Evolutionary conservation across 2,113 vertebrate species (phyloP).

Genomic region (Capra hircus): DNA sequence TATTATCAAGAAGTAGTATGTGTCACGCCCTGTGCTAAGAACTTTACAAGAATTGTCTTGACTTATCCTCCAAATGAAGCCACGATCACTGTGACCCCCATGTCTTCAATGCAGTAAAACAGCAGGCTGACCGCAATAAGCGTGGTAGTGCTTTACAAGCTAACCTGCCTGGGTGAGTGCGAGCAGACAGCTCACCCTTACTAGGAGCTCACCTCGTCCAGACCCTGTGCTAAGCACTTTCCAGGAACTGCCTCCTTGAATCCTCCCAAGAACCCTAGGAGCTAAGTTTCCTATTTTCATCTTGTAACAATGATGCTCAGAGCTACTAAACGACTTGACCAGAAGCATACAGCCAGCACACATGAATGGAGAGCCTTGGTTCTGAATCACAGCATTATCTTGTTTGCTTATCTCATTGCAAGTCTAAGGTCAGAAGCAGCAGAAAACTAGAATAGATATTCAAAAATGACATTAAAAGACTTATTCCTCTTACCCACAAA

Average conservation of each 20-base stretch:
- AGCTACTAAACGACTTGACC: background rate
- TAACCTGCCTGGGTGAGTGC: background rate
- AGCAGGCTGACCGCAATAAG: background rate
- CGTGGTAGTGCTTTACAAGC: background rate
- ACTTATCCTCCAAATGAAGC: background rate
- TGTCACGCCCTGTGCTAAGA: background rate
- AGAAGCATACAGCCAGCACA: background rate
- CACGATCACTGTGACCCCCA: background rate
- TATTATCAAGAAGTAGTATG: background rate
- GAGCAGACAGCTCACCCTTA: background rate
- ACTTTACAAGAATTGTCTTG: background rate
- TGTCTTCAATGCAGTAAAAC: background rate
- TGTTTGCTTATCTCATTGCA: background rate
- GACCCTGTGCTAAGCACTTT: background rate
- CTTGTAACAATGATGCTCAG: background rate
- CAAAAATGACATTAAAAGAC: background rate
- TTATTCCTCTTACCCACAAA: constrained; percentile 1
- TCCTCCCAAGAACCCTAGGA: background rate
- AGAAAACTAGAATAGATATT: constrained; percentile 6
- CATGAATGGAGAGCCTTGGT: background rate
- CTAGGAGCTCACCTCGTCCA: background rate
- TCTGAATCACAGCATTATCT: background rate
- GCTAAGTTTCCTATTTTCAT: background rate
- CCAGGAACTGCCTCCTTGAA: background rate
- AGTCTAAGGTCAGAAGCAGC: background rate